phyloP scores from a whole-genome alignment of 1,140 invertebrate species.

The Hyposmocoma kahamanoa region DNA sequence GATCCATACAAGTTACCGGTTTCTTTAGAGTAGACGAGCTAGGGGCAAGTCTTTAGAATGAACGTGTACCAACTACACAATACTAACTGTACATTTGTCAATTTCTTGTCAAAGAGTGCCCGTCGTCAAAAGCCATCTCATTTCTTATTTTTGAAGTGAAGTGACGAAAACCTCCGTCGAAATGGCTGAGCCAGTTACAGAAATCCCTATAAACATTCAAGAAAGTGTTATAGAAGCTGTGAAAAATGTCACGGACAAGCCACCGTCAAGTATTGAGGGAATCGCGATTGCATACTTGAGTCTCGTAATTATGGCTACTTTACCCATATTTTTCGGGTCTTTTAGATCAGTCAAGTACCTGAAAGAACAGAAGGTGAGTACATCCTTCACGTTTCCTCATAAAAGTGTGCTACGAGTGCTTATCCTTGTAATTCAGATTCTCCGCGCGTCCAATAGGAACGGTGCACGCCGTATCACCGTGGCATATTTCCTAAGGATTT shows the following conservation, averaged over 20 bases:
- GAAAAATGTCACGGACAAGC: constrained; percentile 75
- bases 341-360: constrained; percentile 95
- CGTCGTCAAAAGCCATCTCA: constrained; percentile 15
- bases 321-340: constrained; percentile 97
- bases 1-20: too few relatives aligned
- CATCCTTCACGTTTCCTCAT: background rate
- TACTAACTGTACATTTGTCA: constrained; percentile 49
- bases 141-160: constrained; percentile 21
- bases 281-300: constrained; percentile 95
- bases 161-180: constrained; percentile 24
- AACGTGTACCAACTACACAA: too few relatives aligned
- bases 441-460: constrained; percentile 14
- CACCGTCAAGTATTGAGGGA: constrained; percentile 92
- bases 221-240: constrained; percentile 59
- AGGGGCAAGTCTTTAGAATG: too few relatives aligned
- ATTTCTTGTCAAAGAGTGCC: constrained; percentile 42
- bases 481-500: too few relatives aligned
- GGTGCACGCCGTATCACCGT: constrained; percentile 19
- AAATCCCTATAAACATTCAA: constrained; percentile 53
- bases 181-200: constrained; percentile 61
- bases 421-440: too few relatives aligned
- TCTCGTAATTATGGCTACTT: constrained; percentile 94
- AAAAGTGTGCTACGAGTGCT: too few relatives aligned
- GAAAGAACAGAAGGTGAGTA: constrained; percentile 91
- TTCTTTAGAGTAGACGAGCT: too few relatives aligned